Evolutionary conservation across 2,797 vertebrate genomes (phyloP), one percentile per base, ranked within the genome.

Genomic region (Phaenicophaeus curvirostris): DNA sequence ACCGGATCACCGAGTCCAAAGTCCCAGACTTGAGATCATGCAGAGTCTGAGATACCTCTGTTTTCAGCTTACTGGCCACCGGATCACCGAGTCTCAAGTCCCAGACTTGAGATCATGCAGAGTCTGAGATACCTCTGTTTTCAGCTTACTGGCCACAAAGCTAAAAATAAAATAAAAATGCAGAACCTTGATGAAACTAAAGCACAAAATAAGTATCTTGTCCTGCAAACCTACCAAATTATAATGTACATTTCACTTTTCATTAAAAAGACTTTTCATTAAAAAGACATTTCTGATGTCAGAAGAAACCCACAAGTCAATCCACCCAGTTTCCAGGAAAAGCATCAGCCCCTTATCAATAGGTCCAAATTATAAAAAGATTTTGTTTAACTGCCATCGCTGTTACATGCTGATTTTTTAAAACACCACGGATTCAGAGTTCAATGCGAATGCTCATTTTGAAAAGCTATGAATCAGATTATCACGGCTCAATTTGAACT

Each of bases 401-500:
- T 44, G 28, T 13, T 13, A 69, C 17, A 68, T 2, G 35, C 46
- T 57, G 28, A 76, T 62, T 76, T 81, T 2, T 75, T 54, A 69
- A 85, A 93, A 17, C 25, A 89, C 44, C 39, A 28, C 46, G n/a
- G 73, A 93, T 87, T 81, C 9, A 3, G 44, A 73, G 89, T 90
- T 90, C 81, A 81, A 14, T 27, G 76, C 96, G 71, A 94, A 68
- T 71, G 83, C 62, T 91, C 33, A 41, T 90, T 95, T 72, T 90
- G 78, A 95, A 95, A 86, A 46, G 46, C 65, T 92, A 82, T 89
- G 93, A 94, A 96, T 82, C 62, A 97, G 95, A 96, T 95, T 95
- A 91, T 55, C 87, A 33, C 33, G 44, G 67, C 41, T 93, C 58
- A 95, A 73, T 90, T 75, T 83, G 62, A 97, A 94, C 85, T 24